Percentiles rank a stretch among this genome's conserved stretches.
Evolutionary conservation across 2,113 vertebrate species (phyloP).

Genomic region (Sebastes schlegelii): DNA sequence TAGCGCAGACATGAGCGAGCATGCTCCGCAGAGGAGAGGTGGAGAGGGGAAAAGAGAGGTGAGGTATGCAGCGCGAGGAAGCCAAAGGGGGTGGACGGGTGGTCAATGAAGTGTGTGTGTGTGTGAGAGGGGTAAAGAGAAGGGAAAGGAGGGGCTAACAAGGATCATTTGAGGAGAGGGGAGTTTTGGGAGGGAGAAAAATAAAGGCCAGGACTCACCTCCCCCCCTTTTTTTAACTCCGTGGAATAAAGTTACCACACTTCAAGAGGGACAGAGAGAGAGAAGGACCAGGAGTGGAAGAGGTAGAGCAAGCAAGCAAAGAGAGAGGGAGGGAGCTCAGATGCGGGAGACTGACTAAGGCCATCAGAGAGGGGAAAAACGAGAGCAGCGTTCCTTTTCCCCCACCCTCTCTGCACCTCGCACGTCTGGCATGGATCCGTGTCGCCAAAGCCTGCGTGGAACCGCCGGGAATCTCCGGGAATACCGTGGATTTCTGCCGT

Average conservation of each 20-base stretch:
- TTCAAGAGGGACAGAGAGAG: conserved; percentile 54
- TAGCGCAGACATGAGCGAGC: conserved; percentile 77
- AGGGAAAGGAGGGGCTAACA: conserved; percentile 65
- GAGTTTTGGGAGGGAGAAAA: conserved; percentile 57
- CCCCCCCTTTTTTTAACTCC: conserved; percentile 35
- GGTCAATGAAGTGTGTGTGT: conserved; percentile 59
- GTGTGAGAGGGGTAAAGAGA: conserved; percentile 5
- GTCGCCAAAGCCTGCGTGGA: conserved; percentile 36
- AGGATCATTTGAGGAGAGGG: conserved; percentile 72
- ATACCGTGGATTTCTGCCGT: conserved; percentile 58
- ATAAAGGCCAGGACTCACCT: conserved; percentile 50
- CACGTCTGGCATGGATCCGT: conserved; percentile 72
- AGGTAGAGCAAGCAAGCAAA: conserved; percentile 46
- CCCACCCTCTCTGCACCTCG: conserved; percentile 46
- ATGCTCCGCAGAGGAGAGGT: conserved; percentile 61
- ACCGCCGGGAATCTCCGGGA: conserved; percentile 54
- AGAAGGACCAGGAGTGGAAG: conserved; percentile 36
- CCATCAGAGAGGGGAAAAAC: conserved; percentile 53
- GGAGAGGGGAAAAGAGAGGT: conserved; percentile 61
- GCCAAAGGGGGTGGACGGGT: conserved; percentile 46
- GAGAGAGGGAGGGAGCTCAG: conserved; percentile 53
- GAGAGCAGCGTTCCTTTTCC: conserved; percentile 37
- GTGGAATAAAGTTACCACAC: conserved; percentile 72
- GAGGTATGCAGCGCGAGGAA: conserved; percentile 65
- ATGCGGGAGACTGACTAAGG: conserved; percentile 63